These are phyloP conservation scores for Athalia rosae DNA, from an alignment of 2,888 invertebrate genomes.

Conservation along the genomic window DNA sequence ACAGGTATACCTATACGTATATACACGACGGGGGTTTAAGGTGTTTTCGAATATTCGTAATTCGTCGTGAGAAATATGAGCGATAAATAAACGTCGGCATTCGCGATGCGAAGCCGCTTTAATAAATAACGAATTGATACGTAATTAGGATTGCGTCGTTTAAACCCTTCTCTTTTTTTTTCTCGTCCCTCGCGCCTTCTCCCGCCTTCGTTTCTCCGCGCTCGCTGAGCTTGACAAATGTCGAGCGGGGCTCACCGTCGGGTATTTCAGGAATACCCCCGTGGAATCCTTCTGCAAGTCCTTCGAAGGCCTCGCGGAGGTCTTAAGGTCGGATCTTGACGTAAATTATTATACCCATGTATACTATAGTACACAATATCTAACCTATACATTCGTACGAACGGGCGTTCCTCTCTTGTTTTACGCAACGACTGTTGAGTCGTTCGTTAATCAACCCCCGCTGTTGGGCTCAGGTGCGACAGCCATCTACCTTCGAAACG, in stretches of 20 bases:
- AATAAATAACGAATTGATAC: constrained; percentile 42
- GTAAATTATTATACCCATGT: constrained; percentile 32
- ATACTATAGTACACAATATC: not conserved
- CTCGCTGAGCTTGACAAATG: constrained; percentile 48
- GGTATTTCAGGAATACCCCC: constrained; percentile 38
- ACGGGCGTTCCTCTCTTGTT: constrained; percentile 12
- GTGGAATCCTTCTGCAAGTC: constrained; percentile 20
- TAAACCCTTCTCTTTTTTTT: constrained; percentile 39
- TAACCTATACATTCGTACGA: not conserved
- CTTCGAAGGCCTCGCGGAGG: constrained; percentile 20
- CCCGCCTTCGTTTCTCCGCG: constrained; percentile 39
- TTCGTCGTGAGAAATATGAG: constrained; percentile 20
- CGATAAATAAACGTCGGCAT: constrained; percentile 36
- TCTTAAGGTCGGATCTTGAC: constrained; percentile 42
- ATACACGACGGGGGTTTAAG: no score
- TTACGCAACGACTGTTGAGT: constrained; percentile 36
- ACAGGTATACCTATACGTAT: no score
- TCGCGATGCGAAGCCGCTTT: constrained; percentile 12
- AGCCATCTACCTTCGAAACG: not conserved
- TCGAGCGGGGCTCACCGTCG: constrained; percentile 51
- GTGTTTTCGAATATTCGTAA: no score
- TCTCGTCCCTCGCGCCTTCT: constrained; percentile 29
- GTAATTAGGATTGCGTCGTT: constrained; percentile 38
- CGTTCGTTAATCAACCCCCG: constrained; percentile 41
- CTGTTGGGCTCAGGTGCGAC: constrained; percentile 32